These are phyloP conservation scores for Brotula barbata DNA, from an alignment of 2,797 vertebrate species.

Conservation along the genomic window DNA sequence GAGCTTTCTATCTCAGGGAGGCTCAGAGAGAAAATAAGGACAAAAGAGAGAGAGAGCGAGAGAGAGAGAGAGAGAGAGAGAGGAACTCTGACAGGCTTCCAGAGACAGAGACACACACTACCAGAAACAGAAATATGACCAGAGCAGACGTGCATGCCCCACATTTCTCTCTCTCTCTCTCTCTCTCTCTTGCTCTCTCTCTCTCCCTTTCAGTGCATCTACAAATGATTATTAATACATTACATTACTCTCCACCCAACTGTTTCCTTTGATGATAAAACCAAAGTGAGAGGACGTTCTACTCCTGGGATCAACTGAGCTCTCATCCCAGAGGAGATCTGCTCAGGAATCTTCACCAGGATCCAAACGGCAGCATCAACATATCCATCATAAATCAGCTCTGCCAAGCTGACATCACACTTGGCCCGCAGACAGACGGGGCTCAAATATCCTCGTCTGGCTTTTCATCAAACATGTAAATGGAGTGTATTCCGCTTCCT, in stretches of 20 bases:
- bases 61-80: slow-evolving; percentile 22
- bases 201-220: slow-evolving; percentile 50
- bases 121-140: slow-evolving; percentile 51
- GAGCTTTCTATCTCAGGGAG: slow-evolving; percentile 28
- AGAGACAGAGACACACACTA: slow-evolving; percentile 50
- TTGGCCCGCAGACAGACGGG: slow-evolving; percentile 18
- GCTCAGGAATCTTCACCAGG: slow-evolving; percentile 55
- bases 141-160: slow-evolving; percentile 54
- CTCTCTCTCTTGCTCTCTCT: slow-evolving; percentile 42
- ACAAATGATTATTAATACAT: slow-evolving; percentile 72
- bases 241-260: slow-evolving; percentile 58
- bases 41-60: slow-evolving; percentile 17
- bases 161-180: slow-evolving; percentile 49
- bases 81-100: slow-evolving; percentile 47
- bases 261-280: slow-evolving; percentile 75
- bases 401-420: slow-evolving; percentile 24
- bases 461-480: slow-evolving; percentile 44
- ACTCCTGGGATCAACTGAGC: slow-evolving; percentile 59
- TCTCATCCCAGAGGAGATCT: slow-evolving; percentile 62
- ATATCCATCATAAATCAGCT: slow-evolving; percentile 58
- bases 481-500: slow-evolving; percentile 14
- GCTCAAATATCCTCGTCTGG: slow-evolving; percentile 19
- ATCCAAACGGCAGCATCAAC: slow-evolving; percentile 61
- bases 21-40: slow-evolving; percentile 6
- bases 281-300: slow-evolving; percentile 61